Percentiles rank a stretch among this genome's conserved stretches.
phyloP scores from a whole-genome alignment of 2,113 vertebrate species.

The Leuciscus idus region DNA sequence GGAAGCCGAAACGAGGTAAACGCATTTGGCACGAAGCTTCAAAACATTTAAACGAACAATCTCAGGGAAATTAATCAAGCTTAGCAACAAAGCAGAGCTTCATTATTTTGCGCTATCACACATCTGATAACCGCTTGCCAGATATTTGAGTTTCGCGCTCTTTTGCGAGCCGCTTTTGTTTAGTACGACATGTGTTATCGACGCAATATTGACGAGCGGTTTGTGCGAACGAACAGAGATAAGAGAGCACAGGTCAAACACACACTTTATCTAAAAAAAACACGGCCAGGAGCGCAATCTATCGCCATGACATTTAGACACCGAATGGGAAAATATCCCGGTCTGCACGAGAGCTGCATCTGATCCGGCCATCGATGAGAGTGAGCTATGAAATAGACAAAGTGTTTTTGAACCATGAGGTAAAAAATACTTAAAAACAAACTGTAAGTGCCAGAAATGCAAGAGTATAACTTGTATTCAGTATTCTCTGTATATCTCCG shows the following conservation, averaged over 20 bases:
- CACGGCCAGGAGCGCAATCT: background rate
- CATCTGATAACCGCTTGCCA: conserved; percentile 4
- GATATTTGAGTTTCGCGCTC: conserved; percentile 29
- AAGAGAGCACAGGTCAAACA: conserved; percentile 26
- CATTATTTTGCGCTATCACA: background rate
- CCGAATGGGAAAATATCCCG: background rate
- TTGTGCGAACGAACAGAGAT: background rate
- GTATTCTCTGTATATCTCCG: background rate
- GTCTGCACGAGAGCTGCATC: background rate
- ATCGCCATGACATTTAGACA: conserved; percentile 36
- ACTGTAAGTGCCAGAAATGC: background rate
- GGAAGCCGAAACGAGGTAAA: conserved; percentile 11
- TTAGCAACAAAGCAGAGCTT: background rate
- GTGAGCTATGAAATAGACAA: background rate
- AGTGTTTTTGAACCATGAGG: background rate
- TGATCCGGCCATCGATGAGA: background rate
- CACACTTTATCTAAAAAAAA: conserved; percentile 4
- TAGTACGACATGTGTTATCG: background rate
- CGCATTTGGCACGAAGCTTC: background rate
- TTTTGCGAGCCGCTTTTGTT: conserved; percentile 8
- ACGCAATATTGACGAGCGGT: background rate
- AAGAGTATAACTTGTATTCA: background rate
- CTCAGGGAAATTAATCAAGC: background rate
- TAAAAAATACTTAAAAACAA: background rate
- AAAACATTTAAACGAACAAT: conserved; percentile 4